Percentiles rank a stretch among this genome's conserved stretches.
phyloP scores from a whole-genome alignment of 1,140 invertebrate species.

The Atta cephalotes region DNA sequence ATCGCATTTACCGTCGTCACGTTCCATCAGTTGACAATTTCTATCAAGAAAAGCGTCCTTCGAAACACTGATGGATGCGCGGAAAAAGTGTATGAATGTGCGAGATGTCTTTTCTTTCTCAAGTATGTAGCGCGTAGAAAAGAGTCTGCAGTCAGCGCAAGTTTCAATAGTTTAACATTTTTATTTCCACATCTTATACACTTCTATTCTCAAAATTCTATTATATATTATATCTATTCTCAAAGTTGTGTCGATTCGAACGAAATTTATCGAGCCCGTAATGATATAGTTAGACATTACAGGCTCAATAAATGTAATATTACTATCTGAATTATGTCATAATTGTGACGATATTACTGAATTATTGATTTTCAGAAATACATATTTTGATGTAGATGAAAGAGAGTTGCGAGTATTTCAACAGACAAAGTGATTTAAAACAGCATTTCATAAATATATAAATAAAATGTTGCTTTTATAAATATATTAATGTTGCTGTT shows the following conservation, averaged over 20 bases:
- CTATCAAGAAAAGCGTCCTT: neutral
- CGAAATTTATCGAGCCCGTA: neutral
- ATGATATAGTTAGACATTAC: neutral
- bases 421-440: slow-evolving; percentile 1
- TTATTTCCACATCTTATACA: neutral
- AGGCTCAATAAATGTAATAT: neutral
- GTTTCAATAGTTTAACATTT: neutral
- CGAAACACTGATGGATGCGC: neutral
- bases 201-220: neutral
- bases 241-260: neutral
- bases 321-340: too few species aligned
- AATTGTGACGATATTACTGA: neutral
- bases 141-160: neutral
- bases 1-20: neutral
- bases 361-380: neutral
- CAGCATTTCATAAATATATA: slow-evolving; percentile 31
- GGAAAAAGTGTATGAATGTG: slow-evolving; percentile 1
- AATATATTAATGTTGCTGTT: neutral
- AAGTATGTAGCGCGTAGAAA: neutral
- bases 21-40: slow-evolving; percentile 32
- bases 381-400: slow-evolving; percentile 25
- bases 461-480: neutral
- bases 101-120: neutral
- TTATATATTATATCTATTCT: neutral
- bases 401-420: neutral